Evolutionary conservation across 2,113 vertebrate species (phyloP).

Genomic region (Eretmochelys imbricata): DNA sequence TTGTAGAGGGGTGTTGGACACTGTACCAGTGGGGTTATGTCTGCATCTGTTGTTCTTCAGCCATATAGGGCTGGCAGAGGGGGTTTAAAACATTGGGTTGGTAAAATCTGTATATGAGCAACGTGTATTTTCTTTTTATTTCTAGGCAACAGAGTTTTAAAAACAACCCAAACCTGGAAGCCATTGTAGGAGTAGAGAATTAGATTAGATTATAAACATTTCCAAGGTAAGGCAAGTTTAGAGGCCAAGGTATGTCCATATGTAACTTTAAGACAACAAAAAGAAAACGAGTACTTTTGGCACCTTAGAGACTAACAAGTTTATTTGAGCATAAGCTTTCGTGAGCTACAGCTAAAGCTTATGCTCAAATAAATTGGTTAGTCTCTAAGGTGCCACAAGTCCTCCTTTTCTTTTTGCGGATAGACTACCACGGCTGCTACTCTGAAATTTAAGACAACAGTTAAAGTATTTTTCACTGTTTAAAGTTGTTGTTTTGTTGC

Average conservation of each 20-base stretch:
- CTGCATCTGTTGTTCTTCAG: neutral
- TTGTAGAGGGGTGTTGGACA: no score
- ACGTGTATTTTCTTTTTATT: neutral
- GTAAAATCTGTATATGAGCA: neutral
- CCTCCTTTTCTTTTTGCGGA: no score
- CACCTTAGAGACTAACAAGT: no score
- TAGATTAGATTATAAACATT: neutral
- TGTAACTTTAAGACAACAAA: neutral
- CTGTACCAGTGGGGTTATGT: no score
- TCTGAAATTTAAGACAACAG: neutral
- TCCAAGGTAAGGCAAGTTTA: neutral
- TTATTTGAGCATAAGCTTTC: no score
- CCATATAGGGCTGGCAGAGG: neutral
- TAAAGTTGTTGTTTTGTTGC: neutral
- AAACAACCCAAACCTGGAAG: neutral
- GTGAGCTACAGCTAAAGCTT: no score
- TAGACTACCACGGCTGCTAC: no score
- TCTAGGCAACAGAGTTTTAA: neutral
- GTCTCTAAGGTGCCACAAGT: no score
- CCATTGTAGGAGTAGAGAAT: neutral
- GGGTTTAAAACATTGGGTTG: neutral
- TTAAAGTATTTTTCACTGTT: neutral
- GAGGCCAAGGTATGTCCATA: accelerated
- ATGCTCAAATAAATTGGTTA: no score
- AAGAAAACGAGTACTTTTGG: no score